Percentiles rank a stretch among this genome's conserved stretches.
phyloP scores from a whole-genome alignment of 2,797 vertebrate species.

The Sparus aurata region DNA sequence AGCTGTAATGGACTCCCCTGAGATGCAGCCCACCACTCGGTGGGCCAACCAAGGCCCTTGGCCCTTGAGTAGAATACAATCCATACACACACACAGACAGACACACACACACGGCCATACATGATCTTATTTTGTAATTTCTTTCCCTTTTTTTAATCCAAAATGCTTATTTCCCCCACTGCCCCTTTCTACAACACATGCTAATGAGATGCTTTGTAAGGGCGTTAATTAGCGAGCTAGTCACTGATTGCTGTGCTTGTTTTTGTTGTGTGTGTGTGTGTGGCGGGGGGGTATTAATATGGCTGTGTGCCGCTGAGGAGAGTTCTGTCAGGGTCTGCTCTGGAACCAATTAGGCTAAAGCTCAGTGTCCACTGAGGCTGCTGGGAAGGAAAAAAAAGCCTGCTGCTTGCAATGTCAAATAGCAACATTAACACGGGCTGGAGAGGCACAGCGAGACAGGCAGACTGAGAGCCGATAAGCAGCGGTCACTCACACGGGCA shows the following conservation, averaged over 20 bases:
- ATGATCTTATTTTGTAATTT: constrained; percentile 71
- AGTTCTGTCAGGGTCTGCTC: constrained; percentile 94
- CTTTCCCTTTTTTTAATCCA: constrained; percentile 79
- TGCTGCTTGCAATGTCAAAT: constrained; percentile 92
- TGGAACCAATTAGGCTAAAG: constrained; percentile 99
- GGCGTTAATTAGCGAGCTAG: constrained; percentile 98
- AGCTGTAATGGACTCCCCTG: constrained; percentile 94
- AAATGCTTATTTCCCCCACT: constrained; percentile 79
- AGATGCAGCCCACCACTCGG: constrained; percentile 90
- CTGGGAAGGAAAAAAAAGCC: constrained; percentile 79
- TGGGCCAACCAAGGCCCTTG: constrained; percentile 92
- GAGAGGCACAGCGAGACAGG: constrained; percentile 64
- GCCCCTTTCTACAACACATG: constrained; percentile 87
- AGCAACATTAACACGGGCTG: constrained; percentile 82
- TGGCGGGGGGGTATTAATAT: constrained; percentile 90
- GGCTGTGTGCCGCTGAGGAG: constrained; percentile 89
- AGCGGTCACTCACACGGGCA: constrained; percentile 50
- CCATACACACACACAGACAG: constrained; percentile 30
- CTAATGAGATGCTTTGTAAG: constrained; percentile 99
- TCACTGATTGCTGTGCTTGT: constrained; percentile 96
- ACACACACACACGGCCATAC: constrained; percentile 16
- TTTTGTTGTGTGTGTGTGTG: constrained; percentile 80
- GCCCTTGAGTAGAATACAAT: constrained; percentile 89
- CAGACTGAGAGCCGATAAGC: constrained; percentile 57
- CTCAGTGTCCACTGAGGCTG: constrained; percentile 88